A percentile compares a stretch with the other conserved stretches of the same genome.
Evolutionary conservation across 2,888 invertebrate genomes (phyloP).

Genomic region (Synergus gifuensis): DNA sequence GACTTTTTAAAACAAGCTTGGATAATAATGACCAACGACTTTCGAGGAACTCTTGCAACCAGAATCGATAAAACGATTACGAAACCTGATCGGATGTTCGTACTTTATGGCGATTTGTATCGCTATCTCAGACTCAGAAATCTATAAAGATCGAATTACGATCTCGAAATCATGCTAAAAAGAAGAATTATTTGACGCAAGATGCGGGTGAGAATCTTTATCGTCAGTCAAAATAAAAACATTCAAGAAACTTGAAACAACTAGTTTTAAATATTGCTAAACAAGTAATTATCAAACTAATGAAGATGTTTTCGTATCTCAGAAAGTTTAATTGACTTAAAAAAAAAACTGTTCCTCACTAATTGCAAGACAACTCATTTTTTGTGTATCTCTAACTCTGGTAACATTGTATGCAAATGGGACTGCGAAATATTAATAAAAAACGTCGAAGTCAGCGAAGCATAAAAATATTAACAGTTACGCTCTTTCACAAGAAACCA

Average conservation of each 20-base stretch:
- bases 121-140: neutral
- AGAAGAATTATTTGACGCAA: neutral
- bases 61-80: slow-evolving; percentile 14
- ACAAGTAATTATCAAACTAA: neutral
- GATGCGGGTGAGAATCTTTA: too few species aligned
- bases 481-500: neutral
- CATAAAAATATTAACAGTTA: neutral
- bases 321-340: neutral
- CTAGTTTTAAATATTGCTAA: too few species aligned
- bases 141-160: neutral
- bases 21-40: slow-evolving; percentile 12
- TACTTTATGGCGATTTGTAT: neutral
- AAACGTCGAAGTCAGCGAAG: neutral
- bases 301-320: neutral
- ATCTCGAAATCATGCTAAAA: neutral
- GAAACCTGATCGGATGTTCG: neutral
- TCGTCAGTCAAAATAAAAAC: too few species aligned
- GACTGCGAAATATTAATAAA: neutral
- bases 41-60: neutral
- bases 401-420: neutral
- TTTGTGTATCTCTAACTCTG: neutral
- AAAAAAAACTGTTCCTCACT: neutral
- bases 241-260: too few species aligned
- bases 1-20: neutral
- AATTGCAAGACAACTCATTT: neutral